Evolutionary conservation across 1,140 invertebrate genomes (phyloP), one percentile per base, ranked within the genome.

Genomic region (Orius laevigatus): DNA sequence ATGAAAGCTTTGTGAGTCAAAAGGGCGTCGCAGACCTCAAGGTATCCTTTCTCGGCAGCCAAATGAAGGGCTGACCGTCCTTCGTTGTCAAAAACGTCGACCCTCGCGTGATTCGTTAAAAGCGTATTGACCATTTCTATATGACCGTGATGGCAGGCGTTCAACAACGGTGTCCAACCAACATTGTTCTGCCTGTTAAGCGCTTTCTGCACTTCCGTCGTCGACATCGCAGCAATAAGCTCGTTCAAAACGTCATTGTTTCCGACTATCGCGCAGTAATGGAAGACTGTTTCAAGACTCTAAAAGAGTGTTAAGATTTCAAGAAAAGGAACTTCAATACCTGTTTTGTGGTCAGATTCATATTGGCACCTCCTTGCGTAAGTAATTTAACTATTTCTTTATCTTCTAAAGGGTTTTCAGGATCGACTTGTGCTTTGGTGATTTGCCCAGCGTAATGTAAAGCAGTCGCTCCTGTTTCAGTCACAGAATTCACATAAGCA

Each of bases 1-100:
- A 98, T 96, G 63, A 97, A 98, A 0, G 95, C 95, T 68, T 97
- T 97, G 64, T 94, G 85, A 46, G 84, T 81, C 12, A 99, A 68
- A n/a, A 98, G 66, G 9, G 90, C 82, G 63, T 98, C 90, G 60
- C 91, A 94, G 0, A 98, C 73, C 65, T 91, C 75, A 36, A 84
- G 65, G 60, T 87, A 95, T 0, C 94, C 94, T 57, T 83, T 81
- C 60, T 97, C 91, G 1, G 91, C 90, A 0, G 93, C 92, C 50
- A 98, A 68, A 66, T 99, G 95, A 35, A 99, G 69, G 0, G 91
- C 91, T 0, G 91, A 93, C 57, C 92, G 73, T 9, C 92, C 92
- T 64, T 96, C 92, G 53, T 82, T 80, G 63, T 99, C 95, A 64
- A 98, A 98, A 0, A 98, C 93, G 66, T 99, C 95, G 5, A 98